Base-by-base conservation (phyloP, 2,113 vertebrate genomes). In the Myanophis thanlyinensis region DNA sequence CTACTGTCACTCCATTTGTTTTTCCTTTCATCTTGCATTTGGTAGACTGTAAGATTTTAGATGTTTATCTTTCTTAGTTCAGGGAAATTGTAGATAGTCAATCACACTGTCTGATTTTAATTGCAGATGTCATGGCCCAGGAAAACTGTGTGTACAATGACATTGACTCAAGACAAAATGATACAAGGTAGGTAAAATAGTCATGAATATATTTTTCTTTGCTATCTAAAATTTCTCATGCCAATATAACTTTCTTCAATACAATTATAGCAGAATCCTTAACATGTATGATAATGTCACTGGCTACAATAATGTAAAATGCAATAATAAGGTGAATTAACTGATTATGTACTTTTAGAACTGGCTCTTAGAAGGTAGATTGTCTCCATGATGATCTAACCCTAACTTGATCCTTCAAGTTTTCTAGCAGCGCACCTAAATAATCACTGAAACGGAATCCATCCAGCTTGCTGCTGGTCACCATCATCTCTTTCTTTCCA, bases 171-270 rank as follows among this genome's bases (percentile, higher is more conserved):
- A 93, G 8, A 30, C 91, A 90, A 90, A 96, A 49, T 89, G 94
- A 95, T 18, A 23, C 20, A 10, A 97, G 96, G 98, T 98, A 95
- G 96, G 97, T 95, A 90, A 87, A 80, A 22, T 52, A 62, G 3
- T 73, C n/a, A 27, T 20, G 44, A 88, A 22, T 7, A 10, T 85
- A 10, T 89, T 62, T 90, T 90, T 20, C 8, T 88, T 27, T 80
- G 35, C 44, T 46, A 47, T 12, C n/a, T 13, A 54, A 62, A 49
- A 12, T 51, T 53, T 53, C 20, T 89, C 2, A 56, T 49, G 44
- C 22, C 7, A 85, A 49, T 30, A 89, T 1, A 25, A 30, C 46
- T 89, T 85, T 12, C 10, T 15, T 25, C 67, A 92, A 27, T 48
- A 85, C 9, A 54, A 89, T 52, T 67, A 25, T 23, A 25, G 6